phyloP scores from a whole-genome alignment of 2,113 vertebrate species.

The Gymnogyps californianus region DNA sequence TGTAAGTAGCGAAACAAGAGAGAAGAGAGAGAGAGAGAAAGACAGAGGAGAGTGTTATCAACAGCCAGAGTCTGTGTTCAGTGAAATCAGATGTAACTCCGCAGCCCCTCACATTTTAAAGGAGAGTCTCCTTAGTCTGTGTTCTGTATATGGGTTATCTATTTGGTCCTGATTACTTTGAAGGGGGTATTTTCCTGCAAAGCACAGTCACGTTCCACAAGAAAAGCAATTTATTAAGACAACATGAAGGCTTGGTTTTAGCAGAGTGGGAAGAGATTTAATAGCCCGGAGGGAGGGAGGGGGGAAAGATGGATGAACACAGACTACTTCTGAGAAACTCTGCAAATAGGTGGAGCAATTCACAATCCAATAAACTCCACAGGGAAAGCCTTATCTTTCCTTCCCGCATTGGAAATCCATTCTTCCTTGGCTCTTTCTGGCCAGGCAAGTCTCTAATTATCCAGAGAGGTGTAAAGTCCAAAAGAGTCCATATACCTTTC shows the following conservation, averaged over 20 bases:
- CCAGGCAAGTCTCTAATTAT: background rate
- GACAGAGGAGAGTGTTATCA: background rate
- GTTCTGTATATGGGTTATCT: background rate
- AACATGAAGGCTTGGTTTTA: background rate
- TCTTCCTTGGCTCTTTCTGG: background rate
- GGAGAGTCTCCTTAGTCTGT: background rate
- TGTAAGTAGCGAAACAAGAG: background rate
- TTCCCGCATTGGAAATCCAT: background rate
- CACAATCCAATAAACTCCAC: background rate
- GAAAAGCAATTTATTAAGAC: background rate
- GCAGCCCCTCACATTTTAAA: background rate
- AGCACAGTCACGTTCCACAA: background rate
- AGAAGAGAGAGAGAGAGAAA: background rate
- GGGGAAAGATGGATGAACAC: background rate
- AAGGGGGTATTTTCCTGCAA: background rate
- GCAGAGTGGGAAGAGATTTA: background rate
- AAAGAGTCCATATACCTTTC: background rate
- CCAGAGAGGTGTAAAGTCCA: background rate
- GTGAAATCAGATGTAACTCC: background rate
- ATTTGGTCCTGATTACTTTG: background rate
- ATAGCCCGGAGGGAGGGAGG: background rate
- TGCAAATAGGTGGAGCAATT: conserved; percentile 24
- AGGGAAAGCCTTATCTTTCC: background rate
- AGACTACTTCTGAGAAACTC: conserved; percentile 10
- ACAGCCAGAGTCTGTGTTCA: background rate